phyloP scores from a whole-genome alignment of 2,113 vertebrate species.

The Lepidiolamprologus cunningtoni region DNA sequence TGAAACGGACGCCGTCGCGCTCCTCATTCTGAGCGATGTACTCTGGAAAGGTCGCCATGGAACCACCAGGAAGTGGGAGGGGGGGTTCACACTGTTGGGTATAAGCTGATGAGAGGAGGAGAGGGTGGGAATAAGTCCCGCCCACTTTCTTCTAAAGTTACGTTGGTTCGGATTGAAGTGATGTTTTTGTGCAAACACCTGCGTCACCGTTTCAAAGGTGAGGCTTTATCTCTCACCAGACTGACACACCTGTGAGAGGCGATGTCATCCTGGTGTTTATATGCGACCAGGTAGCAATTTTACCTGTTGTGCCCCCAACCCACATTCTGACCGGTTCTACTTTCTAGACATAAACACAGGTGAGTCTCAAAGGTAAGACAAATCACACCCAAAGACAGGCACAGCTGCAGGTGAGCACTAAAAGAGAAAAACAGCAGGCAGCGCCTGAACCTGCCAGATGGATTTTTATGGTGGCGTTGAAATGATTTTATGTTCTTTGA shows the following conservation, averaged over 20 bases:
- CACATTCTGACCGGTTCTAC: background rate
- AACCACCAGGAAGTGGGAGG: background rate
- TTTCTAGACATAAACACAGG: background rate
- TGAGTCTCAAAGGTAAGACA: background rate
- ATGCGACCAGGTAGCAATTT: background rate
- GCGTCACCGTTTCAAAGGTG: background rate
- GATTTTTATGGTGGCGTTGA: background rate
- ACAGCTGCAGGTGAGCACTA: background rate
- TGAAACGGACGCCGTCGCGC: conserved; percentile 92
- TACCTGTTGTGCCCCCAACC: background rate
- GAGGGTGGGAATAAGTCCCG: background rate
- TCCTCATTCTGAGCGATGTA: conserved; percentile 98
- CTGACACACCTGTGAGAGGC: background rate
- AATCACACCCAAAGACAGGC: background rate
- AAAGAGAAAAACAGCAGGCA: background rate
- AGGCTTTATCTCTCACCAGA: background rate
- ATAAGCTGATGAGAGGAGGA: background rate
- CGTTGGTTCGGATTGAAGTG: background rate
- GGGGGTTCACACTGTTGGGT: background rate
- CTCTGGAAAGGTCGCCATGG: conserved; percentile 93
- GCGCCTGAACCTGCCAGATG: background rate
- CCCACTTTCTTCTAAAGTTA: background rate
- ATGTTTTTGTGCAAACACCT: background rate
- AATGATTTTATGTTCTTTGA: background rate
- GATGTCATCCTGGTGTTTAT: background rate